Evolutionary conservation across 2,888 invertebrate genomes (phyloP), one percentile per base, ranked within the genome.

Genomic region (Drosophila formosana): DNA sequence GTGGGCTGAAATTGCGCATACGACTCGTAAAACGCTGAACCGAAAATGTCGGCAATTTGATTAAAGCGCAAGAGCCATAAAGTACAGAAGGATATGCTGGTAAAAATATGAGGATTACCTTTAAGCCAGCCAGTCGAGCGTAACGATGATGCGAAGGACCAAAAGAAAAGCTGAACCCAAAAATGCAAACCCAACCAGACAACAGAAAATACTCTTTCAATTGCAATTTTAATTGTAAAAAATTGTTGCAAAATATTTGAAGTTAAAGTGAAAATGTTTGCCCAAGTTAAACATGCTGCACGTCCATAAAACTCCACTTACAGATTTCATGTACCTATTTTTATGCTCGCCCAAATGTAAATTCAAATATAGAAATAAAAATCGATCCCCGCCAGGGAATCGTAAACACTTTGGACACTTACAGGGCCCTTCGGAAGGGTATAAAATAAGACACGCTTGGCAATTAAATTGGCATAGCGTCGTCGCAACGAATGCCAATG

Each of bases 401-500:
- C 13, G 8, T 13, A 56, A 52, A 62, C 51, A 66, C 11, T 57
- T 47, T 46, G 26, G 13, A 11, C 25, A 26, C 32, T 34, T 62
- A 28, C 34, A 46, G 34, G 8, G 7, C 45, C 23, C 52, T 34
- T 26, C 6, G 43, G n/a, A n/a, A 58, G 55, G 28, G 52, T 53
- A 65, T 63, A 39, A 52, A 61, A 46, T 55, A 43, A 60, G 69
- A 68, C 69, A 43, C 52, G 65, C 52, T 57, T 56, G 69, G 79
- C 80, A 85, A 82, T 85, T 85, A 82, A 82, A 72, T 78, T 69
- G 64, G 28, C 52, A 71, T 34, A 26, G 76, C 43, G 7, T 47
- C 43, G 7, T 47, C 30, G 39, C 28, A 43, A 49, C 37, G 58
- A 34, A 46, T 11, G 34, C 8, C 66, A 64, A 47, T 72, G 74